Evolutionary conservation across 2,888 invertebrate species (phyloP).

Genomic region (Sarcophaga carnaria): DNA sequence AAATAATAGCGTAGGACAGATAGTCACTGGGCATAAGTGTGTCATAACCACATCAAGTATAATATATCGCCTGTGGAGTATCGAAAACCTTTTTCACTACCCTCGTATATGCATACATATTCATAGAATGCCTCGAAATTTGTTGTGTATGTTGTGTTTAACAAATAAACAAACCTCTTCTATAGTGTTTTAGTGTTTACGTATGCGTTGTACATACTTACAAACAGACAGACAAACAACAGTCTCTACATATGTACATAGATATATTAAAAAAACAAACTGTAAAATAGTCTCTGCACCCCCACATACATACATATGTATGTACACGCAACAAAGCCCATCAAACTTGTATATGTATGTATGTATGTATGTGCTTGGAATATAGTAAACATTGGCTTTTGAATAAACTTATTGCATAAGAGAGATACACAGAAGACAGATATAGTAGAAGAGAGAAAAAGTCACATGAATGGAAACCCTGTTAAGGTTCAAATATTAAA

Average conservation of each 20-base stretch:
- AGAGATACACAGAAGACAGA: background rate
- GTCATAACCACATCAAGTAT: too few relatives aligned
- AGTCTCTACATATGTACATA: conserved; percentile 19
- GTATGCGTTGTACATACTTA: conserved; percentile 53
- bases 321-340: conserved; percentile 11
- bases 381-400: conserved; percentile 50
- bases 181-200: conserved; percentile 48
- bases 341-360: conserved; percentile 18
- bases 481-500: conserved; percentile 18
- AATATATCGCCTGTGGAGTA: too few relatives aligned
- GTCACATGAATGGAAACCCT: conserved; percentile 33
- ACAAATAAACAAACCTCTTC: conserved; percentile 66
- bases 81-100: background rate
- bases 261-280: conserved; percentile 28
- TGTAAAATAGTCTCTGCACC: background rate
- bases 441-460: background rate
- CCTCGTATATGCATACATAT: background rate
- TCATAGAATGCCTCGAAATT: conserved; percentile 14
- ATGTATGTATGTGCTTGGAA: background rate
- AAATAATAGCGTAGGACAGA: too few relatives aligned
- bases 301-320: background rate
- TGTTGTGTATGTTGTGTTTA: conserved; percentile 57
- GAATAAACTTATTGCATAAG: conserved; percentile 57
- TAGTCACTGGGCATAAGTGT: too few relatives aligned
- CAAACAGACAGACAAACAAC: conserved; percentile 33